Conservation (phyloP, 1,140 invertebrate genomes). For the Dinothrombium tinctorium region DNA sequence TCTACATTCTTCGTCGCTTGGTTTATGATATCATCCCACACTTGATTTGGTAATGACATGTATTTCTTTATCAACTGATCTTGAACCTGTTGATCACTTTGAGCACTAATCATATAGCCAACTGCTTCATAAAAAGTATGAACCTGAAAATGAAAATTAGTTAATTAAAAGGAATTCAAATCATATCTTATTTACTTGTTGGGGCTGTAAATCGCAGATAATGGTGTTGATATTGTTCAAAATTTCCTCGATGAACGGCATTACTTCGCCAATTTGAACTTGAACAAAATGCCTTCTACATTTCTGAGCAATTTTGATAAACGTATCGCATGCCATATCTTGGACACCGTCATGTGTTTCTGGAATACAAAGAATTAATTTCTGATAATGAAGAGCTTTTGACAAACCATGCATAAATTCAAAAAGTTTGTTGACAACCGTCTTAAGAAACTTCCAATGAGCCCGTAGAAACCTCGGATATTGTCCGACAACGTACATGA, state of each 20-base stretch:
- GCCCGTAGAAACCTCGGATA: conserved; percentile 93
- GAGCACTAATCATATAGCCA: conserved; percentile 93
- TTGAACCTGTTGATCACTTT: conserved; percentile 64
- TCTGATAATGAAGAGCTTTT: not conserved
- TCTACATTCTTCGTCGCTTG: conserved; percentile 91
- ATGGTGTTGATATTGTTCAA: conserved; percentile 82
- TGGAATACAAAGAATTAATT: conserved; percentile 18
- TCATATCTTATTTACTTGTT: conserved; percentile 37
- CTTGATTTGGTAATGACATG: conserved; percentile 91
- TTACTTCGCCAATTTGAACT: conserved; percentile 78
- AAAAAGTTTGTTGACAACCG: conserved; percentile 98
- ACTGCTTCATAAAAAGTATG: conserved; percentile 99
- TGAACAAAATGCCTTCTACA: conserved; percentile 88
- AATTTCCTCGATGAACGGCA: conserved; percentile 98
- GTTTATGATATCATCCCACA: conserved; percentile 96
- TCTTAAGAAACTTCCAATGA: conserved; percentile 99
- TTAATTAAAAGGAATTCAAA: conserved; percentile 1
- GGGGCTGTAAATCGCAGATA: conserved; percentile 92
- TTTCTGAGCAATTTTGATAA: conserved; percentile 99
- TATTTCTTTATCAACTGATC: conserved; percentile 89
- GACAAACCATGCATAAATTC: conserved; percentile 92
- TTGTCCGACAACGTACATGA: conserved; percentile 99
- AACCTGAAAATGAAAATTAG: conserved; percentile 33
- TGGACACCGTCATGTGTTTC: conserved; percentile 95
- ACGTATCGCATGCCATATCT: conserved; percentile 99